Evolutionary conservation across 2,797 vertebrate species (phyloP).

Genomic region (Poeciliopsis infans): DNA sequence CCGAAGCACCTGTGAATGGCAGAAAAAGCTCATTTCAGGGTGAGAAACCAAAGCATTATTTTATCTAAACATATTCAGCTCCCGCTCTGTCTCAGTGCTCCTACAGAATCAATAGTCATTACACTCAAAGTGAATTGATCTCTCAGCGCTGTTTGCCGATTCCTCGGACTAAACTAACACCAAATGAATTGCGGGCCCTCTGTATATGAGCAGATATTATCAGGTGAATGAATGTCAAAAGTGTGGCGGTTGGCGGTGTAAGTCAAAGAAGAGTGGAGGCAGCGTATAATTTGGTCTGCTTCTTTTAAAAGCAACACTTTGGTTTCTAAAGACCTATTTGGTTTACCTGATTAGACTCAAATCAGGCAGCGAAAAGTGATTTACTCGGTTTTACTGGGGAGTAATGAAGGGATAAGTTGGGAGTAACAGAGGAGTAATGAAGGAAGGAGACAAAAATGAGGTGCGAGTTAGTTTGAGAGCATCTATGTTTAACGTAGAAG

Average conservation of each 20-base stretch:
- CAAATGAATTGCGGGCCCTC: constrained; percentile 54
- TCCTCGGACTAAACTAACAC: constrained; percentile 69
- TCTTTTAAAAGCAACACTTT: constrained; percentile 20
- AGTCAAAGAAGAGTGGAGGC: constrained; percentile 40
- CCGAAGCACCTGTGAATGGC: constrained; percentile 46
- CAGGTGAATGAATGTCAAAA: constrained; percentile 55
- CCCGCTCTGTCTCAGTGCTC: constrained; percentile 60
- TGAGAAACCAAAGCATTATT: constrained; percentile 70
- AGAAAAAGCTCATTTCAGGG: constrained; percentile 31
- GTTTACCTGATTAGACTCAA: constrained; percentile 28
- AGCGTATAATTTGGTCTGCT: constrained; percentile 41
- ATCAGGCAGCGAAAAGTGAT: constrained; percentile 17
- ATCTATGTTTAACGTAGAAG: not conserved
- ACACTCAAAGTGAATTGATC: constrained; percentile 73
- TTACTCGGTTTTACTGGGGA: constrained; percentile 30
- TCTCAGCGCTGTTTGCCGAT: constrained; percentile 67
- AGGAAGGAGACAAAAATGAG: constrained; percentile 52
- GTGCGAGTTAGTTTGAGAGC: constrained; percentile 43
- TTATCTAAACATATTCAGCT: constrained; percentile 75
- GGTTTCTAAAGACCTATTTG: constrained; percentile 12
- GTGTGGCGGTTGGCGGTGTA: constrained; percentile 14
- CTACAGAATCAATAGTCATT: constrained; percentile 78
- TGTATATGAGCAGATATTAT: constrained; percentile 34
- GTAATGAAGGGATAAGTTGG: constrained; percentile 34
- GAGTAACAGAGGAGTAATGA: constrained; percentile 50